Base-by-base conservation (phyloP, 2,113 vertebrate genomes). In the Elgaria multicarinata region DNA sequence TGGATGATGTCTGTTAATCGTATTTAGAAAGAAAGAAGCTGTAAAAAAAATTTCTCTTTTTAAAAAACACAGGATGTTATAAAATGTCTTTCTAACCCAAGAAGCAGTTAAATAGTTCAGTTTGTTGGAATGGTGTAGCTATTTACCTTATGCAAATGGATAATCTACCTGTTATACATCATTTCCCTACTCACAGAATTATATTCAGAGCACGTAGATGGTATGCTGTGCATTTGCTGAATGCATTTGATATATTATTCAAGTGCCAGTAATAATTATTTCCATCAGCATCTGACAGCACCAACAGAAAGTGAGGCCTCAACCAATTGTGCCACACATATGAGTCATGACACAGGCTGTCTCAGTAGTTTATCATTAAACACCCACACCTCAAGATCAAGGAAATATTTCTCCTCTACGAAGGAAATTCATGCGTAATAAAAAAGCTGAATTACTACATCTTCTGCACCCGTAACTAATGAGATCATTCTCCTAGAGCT, bases 141-240 rank as follows among this genome's bases (percentile, higher is more conserved):
- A 76, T 92, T 36, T n/a, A 93, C 83, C 76, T 93, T 75, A 53
- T 4, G 46, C 14, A 87, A 46, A 67, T 26, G n/a, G 3, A 46
- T 93, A 93, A 93, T 88, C 93, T 76, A 87, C 67, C 44, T 42
- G 64, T 91, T 93, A 94, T 88, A 78, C 75, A 83, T 62, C 39
- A 53, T 87, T 88, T 90, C 75, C 66, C 85, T 86, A 67, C 46
- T 72, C 44, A 69, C 46, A 90, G 85, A 64, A 81, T 83, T 83
- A 42, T 13, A 83, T 82, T 83, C 80, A 87, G 67, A 2, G 9
- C 1, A 0, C 42, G 53, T 20, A 0, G 9, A 71, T 13, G 22
- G 9, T 14, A 33, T 64, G 20, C 69, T 67, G 24, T 66, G 42
- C 53, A 50, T 67, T 76, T 83, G 33, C n/a, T 83, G 55, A 36